These are phyloP conservation scores for Clytia hemisphaerica DNA, from an alignment of 30 jellyfish, hydroid and myxozoan species.

Conservation along the genomic window DNA sequence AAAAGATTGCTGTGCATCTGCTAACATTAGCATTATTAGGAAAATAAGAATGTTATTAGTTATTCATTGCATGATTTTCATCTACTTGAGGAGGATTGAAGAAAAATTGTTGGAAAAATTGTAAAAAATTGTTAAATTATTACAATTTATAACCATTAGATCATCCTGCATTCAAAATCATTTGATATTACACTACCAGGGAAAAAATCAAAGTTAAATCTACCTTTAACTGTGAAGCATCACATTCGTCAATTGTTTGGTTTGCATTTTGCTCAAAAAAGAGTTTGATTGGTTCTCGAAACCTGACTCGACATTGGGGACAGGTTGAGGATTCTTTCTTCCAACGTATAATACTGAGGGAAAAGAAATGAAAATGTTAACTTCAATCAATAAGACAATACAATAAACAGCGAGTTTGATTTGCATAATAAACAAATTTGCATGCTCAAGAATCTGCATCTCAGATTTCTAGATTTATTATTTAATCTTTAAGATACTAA, in stretches of 20 bases:
- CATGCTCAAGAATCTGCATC: no score
- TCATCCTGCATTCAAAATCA: no score
- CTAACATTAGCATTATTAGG: no score
- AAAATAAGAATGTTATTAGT: no score
- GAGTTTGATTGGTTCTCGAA: slow-evolving; percentile 47
- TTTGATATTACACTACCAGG: neutral
- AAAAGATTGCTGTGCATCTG: neutral
- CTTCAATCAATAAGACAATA: neutral
- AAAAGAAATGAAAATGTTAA: neutral
- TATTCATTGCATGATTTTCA: no score
- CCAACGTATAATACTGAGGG: slow-evolving; percentile 57
- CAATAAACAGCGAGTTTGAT: neutral
- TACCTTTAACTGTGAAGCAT: slow-evolving; percentile 36
- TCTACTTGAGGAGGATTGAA: no score
- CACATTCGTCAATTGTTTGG: slow-evolving; percentile 34
- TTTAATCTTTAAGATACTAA: neutral
- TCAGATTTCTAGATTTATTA: no score
- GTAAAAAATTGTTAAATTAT: no score
- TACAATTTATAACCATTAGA: no score
- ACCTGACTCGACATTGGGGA: slow-evolving; percentile 61
- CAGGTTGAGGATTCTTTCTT: slow-evolving; percentile 39
- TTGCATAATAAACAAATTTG: neutral
- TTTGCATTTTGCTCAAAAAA: slow-evolving; percentile 23
- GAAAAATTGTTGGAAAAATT: no score
- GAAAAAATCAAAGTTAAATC: neutral